These are phyloP conservation scores for Oryzias woworae DNA, from an alignment of 2,113 vertebrate species.

Conservation along the genomic window DNA sequence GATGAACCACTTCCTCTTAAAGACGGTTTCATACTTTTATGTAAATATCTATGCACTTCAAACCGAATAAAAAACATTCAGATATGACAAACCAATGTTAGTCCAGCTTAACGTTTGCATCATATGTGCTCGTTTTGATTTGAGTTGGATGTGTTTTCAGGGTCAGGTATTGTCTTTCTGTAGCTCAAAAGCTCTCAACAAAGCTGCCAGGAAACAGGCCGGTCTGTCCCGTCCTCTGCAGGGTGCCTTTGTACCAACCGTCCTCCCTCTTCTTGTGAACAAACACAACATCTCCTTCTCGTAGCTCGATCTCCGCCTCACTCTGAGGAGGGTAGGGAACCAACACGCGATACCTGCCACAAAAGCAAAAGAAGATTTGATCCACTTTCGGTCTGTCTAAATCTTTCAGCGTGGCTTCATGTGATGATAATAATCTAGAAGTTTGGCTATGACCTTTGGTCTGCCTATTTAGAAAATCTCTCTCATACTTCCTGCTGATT, in stretches of 20 bases:
- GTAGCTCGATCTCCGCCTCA: conserved; percentile 96
- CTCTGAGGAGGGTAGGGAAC: conserved; percentile 97
- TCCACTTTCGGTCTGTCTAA: background rate
- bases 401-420: too few relatives aligned
- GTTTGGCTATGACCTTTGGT: too few relatives aligned
- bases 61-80: background rate
- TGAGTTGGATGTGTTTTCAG: conserved; percentile 19
- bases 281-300: conserved; percentile 95
- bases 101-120: conserved; percentile 20
- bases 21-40: too few relatives aligned
- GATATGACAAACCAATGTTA: conserved; percentile 32
- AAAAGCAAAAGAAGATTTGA: conserved; percentile 2
- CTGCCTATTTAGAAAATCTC: too few relatives aligned
- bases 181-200: conserved; percentile 92
- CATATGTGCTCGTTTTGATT: background rate
- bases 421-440: too few relatives aligned
- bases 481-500: too few relatives aligned
- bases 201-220: conserved; percentile 98
- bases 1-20: too few relatives aligned
- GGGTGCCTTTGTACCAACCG: conserved; percentile 97
- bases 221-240: conserved; percentile 94
- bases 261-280: conserved; percentile 98
- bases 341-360: conserved; percentile 89
- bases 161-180: conserved; percentile 16
- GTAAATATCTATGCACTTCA: background rate